These are phyloP conservation scores for Griposia aprilina DNA, from an alignment of 2,888 invertebrate species.

Conservation along the genomic window DNA sequence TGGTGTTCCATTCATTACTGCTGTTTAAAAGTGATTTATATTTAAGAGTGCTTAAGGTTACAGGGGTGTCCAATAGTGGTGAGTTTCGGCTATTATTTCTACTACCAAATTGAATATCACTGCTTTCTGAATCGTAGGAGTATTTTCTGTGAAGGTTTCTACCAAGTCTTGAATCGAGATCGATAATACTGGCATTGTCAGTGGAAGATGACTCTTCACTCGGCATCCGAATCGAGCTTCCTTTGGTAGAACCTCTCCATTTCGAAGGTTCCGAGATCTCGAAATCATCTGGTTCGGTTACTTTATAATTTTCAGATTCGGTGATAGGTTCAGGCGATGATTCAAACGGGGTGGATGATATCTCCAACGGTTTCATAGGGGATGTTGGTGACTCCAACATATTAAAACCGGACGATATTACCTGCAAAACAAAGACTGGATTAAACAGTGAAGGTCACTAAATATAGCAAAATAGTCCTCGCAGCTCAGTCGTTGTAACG, in stretches of 20 bases:
- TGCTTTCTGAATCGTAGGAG: slow-evolving; percentile 83
- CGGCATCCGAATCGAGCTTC: slow-evolving; percentile 93
- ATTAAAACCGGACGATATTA: slow-evolving; percentile 86
- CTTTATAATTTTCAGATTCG: slow-evolving; percentile 85
- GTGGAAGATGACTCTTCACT: slow-evolving; percentile 89
- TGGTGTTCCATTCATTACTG: slow-evolving; percentile 92
- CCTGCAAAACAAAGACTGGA: slow-evolving; percentile 76
- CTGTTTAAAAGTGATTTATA: slow-evolving; percentile 85
- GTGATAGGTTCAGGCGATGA: slow-evolving; percentile 77
- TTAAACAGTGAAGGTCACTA: not conserved
- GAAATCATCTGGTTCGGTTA: slow-evolving; percentile 90
- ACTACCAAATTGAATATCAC: slow-evolving; percentile 78
- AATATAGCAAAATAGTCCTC: not conserved
- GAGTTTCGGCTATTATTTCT: slow-evolving; percentile 78
- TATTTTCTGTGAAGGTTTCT: slow-evolving; percentile 80
- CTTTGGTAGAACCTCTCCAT: slow-evolving; percentile 92
- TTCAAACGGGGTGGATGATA: slow-evolving; percentile 86
- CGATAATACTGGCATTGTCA: slow-evolving; percentile 87
- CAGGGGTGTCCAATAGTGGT: slow-evolving; percentile 83
- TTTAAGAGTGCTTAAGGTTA: slow-evolving; percentile 84
- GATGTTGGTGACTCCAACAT: slow-evolving; percentile 80
- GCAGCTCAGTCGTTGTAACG: not conserved
- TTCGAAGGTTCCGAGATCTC: slow-evolving; percentile 90
- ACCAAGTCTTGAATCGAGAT: slow-evolving; percentile 80
- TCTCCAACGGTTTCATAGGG: slow-evolving; percentile 83